Percentiles rank a stretch among this genome's conserved stretches.
Conservation (phyloP, 2,113 vertebrate species). For the Stigmatopora argus region DNA sequence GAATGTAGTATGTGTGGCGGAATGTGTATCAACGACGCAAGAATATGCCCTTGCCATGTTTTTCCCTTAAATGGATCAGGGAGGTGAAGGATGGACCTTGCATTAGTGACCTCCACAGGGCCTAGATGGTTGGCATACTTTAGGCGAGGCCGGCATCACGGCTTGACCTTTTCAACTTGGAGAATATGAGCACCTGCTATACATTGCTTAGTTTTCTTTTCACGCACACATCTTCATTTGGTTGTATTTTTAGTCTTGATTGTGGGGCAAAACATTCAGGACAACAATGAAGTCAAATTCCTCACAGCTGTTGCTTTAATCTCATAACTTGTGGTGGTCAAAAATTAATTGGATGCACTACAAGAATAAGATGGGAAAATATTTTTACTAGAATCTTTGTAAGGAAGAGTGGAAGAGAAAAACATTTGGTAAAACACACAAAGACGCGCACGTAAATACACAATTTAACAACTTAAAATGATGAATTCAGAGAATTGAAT, state of each 20-base stretch:
- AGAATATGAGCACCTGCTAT: constrained; percentile 59
- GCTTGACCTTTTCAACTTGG: constrained; percentile 54
- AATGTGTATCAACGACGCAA: constrained; percentile 27
- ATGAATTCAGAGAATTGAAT: too few relatives aligned
- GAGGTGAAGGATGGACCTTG: constrained; percentile 19
- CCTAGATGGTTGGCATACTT: constrained; percentile 52
- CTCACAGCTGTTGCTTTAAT: neutral
- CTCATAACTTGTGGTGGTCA: neutral
- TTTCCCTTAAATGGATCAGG: constrained; percentile 29
- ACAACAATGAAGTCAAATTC: neutral
- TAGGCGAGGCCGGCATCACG: constrained; percentile 2
- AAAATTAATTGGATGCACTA: neutral
- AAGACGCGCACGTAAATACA: too few relatives aligned
- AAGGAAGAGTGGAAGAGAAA: too few relatives aligned
- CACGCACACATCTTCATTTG: constrained; percentile 7
- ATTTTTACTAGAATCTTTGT: neutral
- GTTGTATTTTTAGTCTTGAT: neutral
- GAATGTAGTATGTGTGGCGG: constrained; percentile 11
- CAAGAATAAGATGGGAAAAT: neutral
- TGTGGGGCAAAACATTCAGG: neutral
- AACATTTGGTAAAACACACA: too few relatives aligned
- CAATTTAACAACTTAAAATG: too few relatives aligned
- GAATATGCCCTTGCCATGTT: constrained; percentile 10
- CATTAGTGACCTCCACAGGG: constrained; percentile 22
- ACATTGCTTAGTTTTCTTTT: constrained; percentile 5